These are phyloP conservation scores for Lanius collurio DNA, from an alignment of 2,113 vertebrate species.

Conservation along the genomic window DNA sequence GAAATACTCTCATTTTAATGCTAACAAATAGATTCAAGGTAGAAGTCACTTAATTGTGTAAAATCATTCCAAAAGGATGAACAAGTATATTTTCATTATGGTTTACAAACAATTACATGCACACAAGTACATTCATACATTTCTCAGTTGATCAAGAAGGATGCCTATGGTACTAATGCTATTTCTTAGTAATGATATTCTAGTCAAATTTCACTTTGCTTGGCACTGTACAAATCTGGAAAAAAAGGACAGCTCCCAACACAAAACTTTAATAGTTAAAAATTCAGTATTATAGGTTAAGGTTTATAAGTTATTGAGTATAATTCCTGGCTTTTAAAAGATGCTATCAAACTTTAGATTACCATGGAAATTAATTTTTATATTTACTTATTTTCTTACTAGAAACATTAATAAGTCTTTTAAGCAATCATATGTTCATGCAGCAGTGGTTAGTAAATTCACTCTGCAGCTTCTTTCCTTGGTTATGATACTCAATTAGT, in stretches of 20 bases:
- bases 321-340: background rate
- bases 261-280: background rate
- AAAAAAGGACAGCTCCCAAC: background rate
- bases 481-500: background rate
- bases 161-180: background rate
- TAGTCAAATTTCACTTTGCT: background rate
- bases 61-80: background rate
- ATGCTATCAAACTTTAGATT: background rate
- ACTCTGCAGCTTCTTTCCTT: background rate
- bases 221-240: background rate
- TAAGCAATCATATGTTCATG: background rate
- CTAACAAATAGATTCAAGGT: background rate
- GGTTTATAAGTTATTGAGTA: background rate
- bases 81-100: background rate
- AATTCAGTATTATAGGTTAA: background rate
- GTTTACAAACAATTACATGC: background rate
- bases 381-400: background rate
- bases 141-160: background rate
- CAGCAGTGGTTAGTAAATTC: background rate
- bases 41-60: background rate
- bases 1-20: background rate
- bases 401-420: background rate
- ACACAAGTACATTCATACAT: accelerated
- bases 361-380: background rate
- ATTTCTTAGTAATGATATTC: background rate